Percentiles rank a stretch among this genome's conserved stretches.
phyloP scores from a whole-genome alignment of 2,797 vertebrate genomes.

The Sardinella longiceps region DNA sequence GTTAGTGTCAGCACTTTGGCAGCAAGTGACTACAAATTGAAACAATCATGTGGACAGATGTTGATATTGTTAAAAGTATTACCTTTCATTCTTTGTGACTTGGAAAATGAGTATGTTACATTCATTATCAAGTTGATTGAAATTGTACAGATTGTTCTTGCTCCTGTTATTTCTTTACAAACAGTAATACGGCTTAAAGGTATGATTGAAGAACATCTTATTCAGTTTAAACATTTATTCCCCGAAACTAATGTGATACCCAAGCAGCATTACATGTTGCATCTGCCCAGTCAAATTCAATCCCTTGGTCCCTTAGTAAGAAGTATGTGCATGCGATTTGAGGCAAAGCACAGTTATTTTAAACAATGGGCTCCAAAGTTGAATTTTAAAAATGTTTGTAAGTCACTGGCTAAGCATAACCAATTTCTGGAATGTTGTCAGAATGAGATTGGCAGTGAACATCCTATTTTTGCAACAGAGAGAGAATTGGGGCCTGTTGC shows the following conservation, averaged over 20 bases:
- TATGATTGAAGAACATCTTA: slow-evolving; percentile 14
- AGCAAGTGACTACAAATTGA: too few species aligned
- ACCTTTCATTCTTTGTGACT: too few species aligned
- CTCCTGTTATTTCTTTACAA: slow-evolving; percentile 30
- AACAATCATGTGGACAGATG: too few species aligned
- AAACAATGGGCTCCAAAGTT: slow-evolving; percentile 34
- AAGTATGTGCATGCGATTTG: slow-evolving; percentile 23
- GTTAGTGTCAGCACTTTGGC: too few species aligned
- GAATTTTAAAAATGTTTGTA: slow-evolving; percentile 42
- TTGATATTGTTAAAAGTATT: too few species aligned
- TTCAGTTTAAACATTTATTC: slow-evolving; percentile 25
- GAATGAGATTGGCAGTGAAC: slow-evolving; percentile 28
- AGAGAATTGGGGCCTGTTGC: slow-evolving; percentile 34
- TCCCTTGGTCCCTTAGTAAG: slow-evolving; percentile 1
- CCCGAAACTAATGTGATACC: slow-evolving; percentile 10
- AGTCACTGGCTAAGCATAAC: slow-evolving; percentile 41
- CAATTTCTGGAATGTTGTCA: slow-evolving; percentile 37
- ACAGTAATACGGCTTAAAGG: slow-evolving; percentile 19
- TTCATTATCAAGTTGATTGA: slow-evolving; percentile 31
- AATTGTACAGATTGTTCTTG: slow-evolving; percentile 34
- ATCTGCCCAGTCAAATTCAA: slow-evolving; percentile 16
- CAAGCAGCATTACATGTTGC: slow-evolving; percentile 8
- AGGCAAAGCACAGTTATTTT: slow-evolving; percentile 34
- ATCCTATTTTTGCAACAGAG: slow-evolving; percentile 41
- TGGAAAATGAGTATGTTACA: not conserved